Evolutionary conservation across 2,888 invertebrate species (phyloP).

Genomic region (Stenurella melanura): DNA sequence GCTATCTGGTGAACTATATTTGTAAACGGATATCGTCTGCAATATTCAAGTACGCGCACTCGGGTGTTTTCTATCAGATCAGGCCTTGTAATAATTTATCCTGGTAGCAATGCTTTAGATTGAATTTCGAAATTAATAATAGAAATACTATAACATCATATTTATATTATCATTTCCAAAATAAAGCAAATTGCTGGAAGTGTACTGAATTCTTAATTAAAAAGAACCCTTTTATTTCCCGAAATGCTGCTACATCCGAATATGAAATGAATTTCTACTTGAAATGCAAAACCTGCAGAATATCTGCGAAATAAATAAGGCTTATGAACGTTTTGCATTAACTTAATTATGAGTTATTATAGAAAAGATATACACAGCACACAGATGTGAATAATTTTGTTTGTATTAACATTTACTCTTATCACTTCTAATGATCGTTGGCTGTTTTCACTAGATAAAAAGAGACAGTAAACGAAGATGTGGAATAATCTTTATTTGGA

Average conservation of each 20-base stretch:
- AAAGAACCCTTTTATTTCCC: constrained; percentile 39
- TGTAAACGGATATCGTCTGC: too few relatives aligned
- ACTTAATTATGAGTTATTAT: constrained; percentile 68
- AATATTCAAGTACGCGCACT: too few relatives aligned
- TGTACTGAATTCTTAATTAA: constrained; percentile 39
- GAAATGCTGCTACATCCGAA: constrained; percentile 54
- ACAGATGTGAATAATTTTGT: constrained; percentile 36
- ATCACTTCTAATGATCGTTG: constrained; percentile 27
- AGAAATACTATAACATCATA: too few relatives aligned
- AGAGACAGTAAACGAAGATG: constrained; percentile 30
- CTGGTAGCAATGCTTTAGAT: too few relatives aligned
- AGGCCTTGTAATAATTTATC: too few relatives aligned
- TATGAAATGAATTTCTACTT: constrained; percentile 57
- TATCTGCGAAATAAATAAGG: constrained; percentile 58
- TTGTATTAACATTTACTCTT: constrained; percentile 35
- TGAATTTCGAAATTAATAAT: too few relatives aligned
- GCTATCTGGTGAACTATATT: too few relatives aligned
- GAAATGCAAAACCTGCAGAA: constrained; percentile 58
- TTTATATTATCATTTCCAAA: not conserved
- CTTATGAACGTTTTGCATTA: constrained; percentile 63
- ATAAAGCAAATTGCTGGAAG: constrained; percentile 38
- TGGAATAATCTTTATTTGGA: constrained; percentile 28
- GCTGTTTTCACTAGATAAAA: constrained; percentile 28
- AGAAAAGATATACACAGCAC: constrained; percentile 40
- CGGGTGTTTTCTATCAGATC: too few relatives aligned